Evolutionary conservation across 2,888 invertebrate species (phyloP).

Genomic region (Drosophila hamatofila): DNA sequence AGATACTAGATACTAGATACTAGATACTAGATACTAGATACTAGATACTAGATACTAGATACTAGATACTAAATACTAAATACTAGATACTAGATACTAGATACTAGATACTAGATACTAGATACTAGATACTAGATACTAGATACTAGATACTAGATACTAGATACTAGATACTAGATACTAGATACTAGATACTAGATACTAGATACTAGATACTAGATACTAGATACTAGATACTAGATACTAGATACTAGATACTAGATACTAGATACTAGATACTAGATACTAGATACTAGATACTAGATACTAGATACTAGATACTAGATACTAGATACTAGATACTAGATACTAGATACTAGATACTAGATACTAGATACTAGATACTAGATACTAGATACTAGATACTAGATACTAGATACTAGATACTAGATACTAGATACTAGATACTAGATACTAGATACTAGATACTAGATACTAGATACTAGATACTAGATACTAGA

Average conservation of each 20-base stretch:
- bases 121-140: neutral
- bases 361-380: neutral
- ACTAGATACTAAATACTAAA: neutral
- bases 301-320: neutral
- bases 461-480: neutral
- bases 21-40: neutral
- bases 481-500: neutral
- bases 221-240: neutral
- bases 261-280: neutral
- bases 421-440: neutral
- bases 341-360: too few species aligned
- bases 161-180: neutral
- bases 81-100: neutral
- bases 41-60: neutral
- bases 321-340: neutral
- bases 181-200: neutral
- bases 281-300: slow-evolving; percentile 2
- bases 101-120: neutral
- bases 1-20: neutral
- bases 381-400: too few species aligned
- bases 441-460: neutral
- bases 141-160: neutral
- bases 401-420: neutral
- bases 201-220: neutral
- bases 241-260: slow-evolving; percentile 2